phyloP scores from a whole-genome alignment of 2,888 invertebrate genomes.

The Drosophila putrida region DNA sequence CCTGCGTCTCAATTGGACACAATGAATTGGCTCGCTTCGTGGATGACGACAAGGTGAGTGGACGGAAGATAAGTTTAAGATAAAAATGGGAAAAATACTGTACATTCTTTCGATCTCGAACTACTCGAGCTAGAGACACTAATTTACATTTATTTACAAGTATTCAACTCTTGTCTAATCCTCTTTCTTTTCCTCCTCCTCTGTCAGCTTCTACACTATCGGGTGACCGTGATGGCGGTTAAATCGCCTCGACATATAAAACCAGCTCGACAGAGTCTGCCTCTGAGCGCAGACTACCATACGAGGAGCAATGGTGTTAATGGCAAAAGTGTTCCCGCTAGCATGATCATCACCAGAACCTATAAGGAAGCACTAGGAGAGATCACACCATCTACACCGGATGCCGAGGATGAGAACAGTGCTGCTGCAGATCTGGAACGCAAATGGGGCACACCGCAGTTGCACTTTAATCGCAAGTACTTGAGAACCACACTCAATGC shows the following conservation, averaged over 20 bases:
- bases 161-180: background rate
- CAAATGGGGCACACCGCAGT: constrained; percentile 84
- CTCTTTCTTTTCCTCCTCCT: background rate
- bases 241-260: constrained; percentile 76
- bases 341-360: constrained; percentile 81
- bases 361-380: constrained; percentile 61
- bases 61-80: background rate
- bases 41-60: constrained; percentile 79
- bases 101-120: too few relatives aligned
- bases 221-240: constrained; percentile 78
- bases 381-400: constrained; percentile 36
- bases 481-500: constrained; percentile 70
- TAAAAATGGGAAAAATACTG: too few relatives aligned
- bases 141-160: too few relatives aligned
- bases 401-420: constrained; percentile 67
- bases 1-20: constrained; percentile 81
- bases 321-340: constrained; percentile 80
- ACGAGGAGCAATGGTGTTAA: constrained; percentile 74
- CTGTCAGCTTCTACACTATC: constrained; percentile 79
- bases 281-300: constrained; percentile 75
- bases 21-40: constrained; percentile 82
- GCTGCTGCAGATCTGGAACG: constrained; percentile 68
- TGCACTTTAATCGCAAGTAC: constrained; percentile 84
- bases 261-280: constrained; percentile 55
- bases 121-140: too few relatives aligned